Conservation (phyloP, 2,113 vertebrate species). For the Lanius collurio region DNA sequence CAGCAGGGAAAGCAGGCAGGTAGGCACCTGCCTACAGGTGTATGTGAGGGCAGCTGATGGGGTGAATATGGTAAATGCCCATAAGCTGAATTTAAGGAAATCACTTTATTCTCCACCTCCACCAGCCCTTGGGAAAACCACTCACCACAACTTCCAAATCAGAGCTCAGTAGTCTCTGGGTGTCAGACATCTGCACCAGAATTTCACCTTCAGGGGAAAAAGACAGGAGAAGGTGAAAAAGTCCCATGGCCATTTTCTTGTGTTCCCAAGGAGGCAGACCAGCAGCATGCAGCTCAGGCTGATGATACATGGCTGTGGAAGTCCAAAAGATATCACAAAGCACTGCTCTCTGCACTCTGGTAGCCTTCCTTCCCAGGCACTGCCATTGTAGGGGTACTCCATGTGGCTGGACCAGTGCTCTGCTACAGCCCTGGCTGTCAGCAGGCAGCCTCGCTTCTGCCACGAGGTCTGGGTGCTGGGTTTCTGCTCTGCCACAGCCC, state of each 20-base stretch:
- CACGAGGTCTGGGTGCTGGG: background rate
- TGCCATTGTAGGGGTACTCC: too few species aligned
- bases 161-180: conserved; percentile 80
- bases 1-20: background rate
- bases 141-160: conserved; percentile 89
- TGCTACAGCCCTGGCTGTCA: background rate
- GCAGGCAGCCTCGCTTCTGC: background rate
- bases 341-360: background rate
- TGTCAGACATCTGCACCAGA: conserved; percentile 88
- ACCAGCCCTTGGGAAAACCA: background rate
- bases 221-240: background rate
- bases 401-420: background rate
- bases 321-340: background rate
- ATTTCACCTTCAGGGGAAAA: conserved; percentile 80
- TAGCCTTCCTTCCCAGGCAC: too few species aligned
- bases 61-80: fast-evolving
- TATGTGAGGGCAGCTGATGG: background rate
- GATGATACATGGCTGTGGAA: background rate
- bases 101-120: background rate
- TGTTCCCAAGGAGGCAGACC: background rate
- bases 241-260: background rate
- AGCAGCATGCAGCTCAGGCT: background rate
- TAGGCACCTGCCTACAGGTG: background rate
- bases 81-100: background rate
- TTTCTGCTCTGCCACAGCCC: background rate